Conservation (phyloP, 2,888 invertebrate species). For the Phalera bucephala region DNA sequence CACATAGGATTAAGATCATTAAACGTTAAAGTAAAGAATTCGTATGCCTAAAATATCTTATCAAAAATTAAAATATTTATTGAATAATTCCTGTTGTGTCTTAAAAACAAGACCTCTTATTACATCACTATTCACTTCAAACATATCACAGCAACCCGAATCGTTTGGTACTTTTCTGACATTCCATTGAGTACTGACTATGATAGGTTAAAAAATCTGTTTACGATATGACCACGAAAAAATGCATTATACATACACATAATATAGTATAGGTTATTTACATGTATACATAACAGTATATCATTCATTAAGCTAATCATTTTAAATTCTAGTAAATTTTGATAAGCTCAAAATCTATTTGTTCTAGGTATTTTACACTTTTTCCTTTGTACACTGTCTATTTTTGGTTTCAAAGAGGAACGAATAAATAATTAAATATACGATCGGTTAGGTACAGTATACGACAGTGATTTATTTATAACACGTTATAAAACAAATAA, state of each 20-base stretch:
- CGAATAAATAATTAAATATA: slow-evolving; percentile 26
- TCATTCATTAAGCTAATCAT: slow-evolving; percentile 13
- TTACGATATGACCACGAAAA: slow-evolving; percentile 16
- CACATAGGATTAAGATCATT: neutral
- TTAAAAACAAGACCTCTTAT: too few species aligned
- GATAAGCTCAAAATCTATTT: slow-evolving; percentile 35
- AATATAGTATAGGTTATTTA: neutral
- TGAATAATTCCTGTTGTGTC: neutral
- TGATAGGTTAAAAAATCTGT: slow-evolving; percentile 6
- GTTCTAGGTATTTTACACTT: slow-evolving; percentile 42
- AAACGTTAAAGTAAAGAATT: neutral
- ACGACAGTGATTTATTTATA: slow-evolving; percentile 16
- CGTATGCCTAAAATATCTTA: too few species aligned
- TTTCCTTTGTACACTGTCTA: slow-evolving; percentile 34
- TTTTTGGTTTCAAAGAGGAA: slow-evolving; percentile 57
- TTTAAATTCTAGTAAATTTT: slow-evolving; percentile 28
- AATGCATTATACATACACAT: slow-evolving; percentile 8
- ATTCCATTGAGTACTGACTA: slow-evolving; percentile 20
- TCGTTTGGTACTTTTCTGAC: slow-evolving; percentile 36
- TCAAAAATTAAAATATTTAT: too few species aligned
- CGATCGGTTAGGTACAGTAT: slow-evolving; percentile 13
- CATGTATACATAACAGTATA: neutral
- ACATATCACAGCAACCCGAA: slow-evolving; percentile 54
- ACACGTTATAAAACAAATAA: too few species aligned
- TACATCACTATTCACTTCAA: slow-evolving; percentile 33